Evolutionary conservation across 2,888 invertebrate genomes (phyloP), one percentile per base, ranked within the genome.

Genomic region (Chymomyza fuscimana): DNA sequence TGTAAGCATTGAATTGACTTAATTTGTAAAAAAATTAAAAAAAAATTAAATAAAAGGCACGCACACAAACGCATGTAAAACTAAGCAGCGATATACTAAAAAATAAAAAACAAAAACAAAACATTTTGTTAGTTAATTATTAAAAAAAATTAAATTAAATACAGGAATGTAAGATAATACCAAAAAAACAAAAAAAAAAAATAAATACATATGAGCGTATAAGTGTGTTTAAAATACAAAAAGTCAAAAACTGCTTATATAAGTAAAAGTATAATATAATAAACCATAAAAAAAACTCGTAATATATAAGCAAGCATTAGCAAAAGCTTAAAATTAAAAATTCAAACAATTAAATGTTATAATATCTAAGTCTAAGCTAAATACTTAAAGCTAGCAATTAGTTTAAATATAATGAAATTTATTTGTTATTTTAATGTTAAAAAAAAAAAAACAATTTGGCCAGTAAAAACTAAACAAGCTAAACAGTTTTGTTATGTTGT

Each of bases 131-230:
- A 52, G 36, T 52, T 22, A n/a, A 64, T n/a, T 52, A 40, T 54
- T 56, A 36, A 69, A 61, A 46, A 19, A 52, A 63, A 66, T 64
- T 32, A 59, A 71, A 64, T 9, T 67, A 67, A 78, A 71, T 81
- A 82, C 81, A 81, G 80, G 76, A 81, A 80, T 84, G 80, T 85
- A 81, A 80, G 77, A 80, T 75, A 76, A 72, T 65, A 81, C 70
- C 76, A 51, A 51, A 51, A 15, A 51, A 6, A 81, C 70, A 73
- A 51, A 51, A 51, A 15, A 51, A 6, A 0, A 54, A 54, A 16
- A 54, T 19, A 54, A 54, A 54, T 19, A n/a, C 54, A 19, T 54
- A 54, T 54, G 54, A 54, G 22, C 16, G 5, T 12, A 46, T 46
- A 46, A 12, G 40, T 12, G 40, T 12, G 40, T 46, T 46, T 46